Evolutionary conservation across 2,888 invertebrate genomes (phyloP).

Genomic region (Heliconius ismenius): DNA sequence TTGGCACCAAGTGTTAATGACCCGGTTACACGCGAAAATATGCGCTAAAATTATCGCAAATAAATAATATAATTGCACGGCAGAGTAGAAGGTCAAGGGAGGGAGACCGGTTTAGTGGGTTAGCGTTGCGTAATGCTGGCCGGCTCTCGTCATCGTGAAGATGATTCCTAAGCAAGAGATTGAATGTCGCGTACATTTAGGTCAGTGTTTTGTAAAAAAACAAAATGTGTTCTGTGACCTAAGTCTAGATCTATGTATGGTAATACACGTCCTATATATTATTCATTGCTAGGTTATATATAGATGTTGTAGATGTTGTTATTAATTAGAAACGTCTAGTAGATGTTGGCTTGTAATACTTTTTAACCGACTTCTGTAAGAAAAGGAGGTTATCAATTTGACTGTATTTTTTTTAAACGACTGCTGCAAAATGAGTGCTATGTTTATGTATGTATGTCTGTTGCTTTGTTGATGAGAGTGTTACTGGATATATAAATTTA

Average conservation of each 20-base stretch:
- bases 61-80: constrained; percentile 57
- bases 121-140: constrained; percentile 65
- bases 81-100: constrained; percentile 67
- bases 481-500: no score
- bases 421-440: no score
- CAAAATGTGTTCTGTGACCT: background rate
- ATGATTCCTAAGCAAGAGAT: constrained; percentile 26
- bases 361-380: no score
- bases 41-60: constrained; percentile 53
- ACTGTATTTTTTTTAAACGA: no score
- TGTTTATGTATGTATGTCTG: no score
- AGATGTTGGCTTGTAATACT: background rate
- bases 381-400: no score
- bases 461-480: no score
- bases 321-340: background rate
- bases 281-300: background rate
- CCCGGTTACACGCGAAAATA: constrained; percentile 60
- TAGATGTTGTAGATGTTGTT: background rate
- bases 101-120: constrained; percentile 60
- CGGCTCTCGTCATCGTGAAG: constrained; percentile 43
- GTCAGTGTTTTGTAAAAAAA: constrained; percentile 8
- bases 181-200: background rate
- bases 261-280: background rate
- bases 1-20: constrained; percentile 74
- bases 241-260: constrained; percentile 3